Percentiles rank a stretch among this genome's conserved stretches.
Evolutionary conservation across 2,113 vertebrate species (phyloP).

Genomic region (Cyphomyrus plagiostoma): DNA sequence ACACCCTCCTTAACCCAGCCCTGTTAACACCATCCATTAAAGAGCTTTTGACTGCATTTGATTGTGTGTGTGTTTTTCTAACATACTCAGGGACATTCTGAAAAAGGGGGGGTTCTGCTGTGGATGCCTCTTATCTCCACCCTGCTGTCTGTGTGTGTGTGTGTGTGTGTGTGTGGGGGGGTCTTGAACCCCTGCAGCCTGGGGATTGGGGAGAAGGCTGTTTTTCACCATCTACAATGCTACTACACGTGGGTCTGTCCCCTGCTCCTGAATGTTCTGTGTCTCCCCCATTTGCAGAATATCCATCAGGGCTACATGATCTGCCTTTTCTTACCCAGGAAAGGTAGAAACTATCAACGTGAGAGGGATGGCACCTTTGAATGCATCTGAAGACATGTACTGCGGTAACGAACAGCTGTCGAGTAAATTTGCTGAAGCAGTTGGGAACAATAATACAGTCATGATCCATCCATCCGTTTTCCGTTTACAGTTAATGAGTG

Average conservation of each 20-base stretch:
- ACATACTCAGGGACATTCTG: conserved; percentile 67
- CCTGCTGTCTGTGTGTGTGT: conserved; percentile 63
- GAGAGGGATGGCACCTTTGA: conserved; percentile 75
- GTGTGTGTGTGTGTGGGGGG: conserved; percentile 40
- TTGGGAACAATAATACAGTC: neutral
- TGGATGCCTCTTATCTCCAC: conserved; percentile 79
- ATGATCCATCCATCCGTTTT: neutral
- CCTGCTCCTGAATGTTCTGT: neutral
- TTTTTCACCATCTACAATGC: conserved; percentile 81
- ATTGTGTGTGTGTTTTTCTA: conserved; percentile 17
- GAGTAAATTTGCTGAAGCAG: conserved; percentile 29
- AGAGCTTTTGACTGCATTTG: no score
- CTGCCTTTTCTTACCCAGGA: conserved; percentile 53
- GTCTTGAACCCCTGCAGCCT: conserved; percentile 85
- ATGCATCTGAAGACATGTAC: conserved; percentile 70
- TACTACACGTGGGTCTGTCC: conserved; percentile 62
- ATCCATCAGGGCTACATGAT: neutral
- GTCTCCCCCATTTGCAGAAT: neutral
- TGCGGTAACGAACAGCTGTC: conserved; percentile 64
- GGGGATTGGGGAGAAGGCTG: conserved; percentile 86
- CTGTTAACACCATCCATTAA: no score
- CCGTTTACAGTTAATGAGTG: neutral
- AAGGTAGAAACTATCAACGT: conserved; percentile 79
- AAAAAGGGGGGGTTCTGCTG: conserved; percentile 75
- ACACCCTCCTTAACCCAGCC: no score